Percentiles rank a stretch among this genome's conserved stretches.
Evolutionary conservation across 2,113 vertebrate genomes (phyloP).

Genomic region (Salminus brasiliensis): DNA sequence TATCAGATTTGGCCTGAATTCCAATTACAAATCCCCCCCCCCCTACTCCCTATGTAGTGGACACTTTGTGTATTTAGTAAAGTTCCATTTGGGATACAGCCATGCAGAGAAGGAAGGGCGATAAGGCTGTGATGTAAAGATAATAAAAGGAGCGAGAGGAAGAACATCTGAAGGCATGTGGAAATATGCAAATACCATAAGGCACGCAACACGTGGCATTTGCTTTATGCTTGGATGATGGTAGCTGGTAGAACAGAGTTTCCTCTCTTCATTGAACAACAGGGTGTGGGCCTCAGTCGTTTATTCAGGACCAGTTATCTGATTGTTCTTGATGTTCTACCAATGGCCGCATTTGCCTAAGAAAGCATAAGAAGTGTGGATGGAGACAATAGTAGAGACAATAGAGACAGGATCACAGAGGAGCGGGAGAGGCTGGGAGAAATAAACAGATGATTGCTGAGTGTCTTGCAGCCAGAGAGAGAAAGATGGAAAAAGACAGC

Average conservation of each 20-base stretch:
- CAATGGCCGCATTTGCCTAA: constrained; percentile 1
- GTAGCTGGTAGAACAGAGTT: constrained; percentile 20
- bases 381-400: neutral
- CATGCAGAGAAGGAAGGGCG: neutral
- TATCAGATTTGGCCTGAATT: too few relatives aligned
- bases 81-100: neutral
- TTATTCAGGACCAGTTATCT: neutral
- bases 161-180: neutral
- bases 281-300: neutral
- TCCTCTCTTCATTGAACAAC: neutral
- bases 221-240: constrained; percentile 9
- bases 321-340: neutral
- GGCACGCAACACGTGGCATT: neutral
- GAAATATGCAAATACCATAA: neutral
- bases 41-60: too few relatives aligned
- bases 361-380: neutral
- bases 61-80: neutral
- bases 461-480: constrained; percentile 44
- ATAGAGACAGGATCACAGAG: neutral
- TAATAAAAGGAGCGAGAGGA: neutral
- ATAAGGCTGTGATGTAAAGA: neutral
- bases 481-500: constrained; percentile 36
- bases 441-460: constrained; percentile 43
- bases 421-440: constrained; percentile 9
- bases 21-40: too few relatives aligned